Percentiles rank a stretch among this genome's conserved stretches.
These are phyloP conservation scores for Otis tarda DNA, from an alignment of 2,113 vertebrate genomes.

Conservation along the genomic window DNA sequence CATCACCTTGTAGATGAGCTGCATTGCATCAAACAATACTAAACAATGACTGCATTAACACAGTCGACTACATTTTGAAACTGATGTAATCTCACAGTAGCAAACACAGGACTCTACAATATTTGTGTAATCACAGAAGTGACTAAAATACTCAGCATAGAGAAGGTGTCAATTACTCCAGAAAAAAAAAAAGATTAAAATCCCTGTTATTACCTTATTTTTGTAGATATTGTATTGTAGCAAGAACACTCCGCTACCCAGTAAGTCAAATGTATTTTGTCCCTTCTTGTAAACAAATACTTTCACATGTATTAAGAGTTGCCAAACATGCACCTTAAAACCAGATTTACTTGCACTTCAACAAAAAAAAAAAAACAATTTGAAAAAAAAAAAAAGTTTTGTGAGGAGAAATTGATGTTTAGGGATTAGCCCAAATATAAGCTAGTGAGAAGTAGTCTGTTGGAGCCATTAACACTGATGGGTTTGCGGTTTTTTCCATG, in stretches of 20 bases:
- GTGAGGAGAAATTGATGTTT: slow-evolving; percentile 10
- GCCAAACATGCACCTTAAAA: slow-evolving; percentile 9
- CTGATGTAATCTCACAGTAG: neutral
- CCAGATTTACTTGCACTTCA: slow-evolving; percentile 26
- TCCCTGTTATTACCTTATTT: neutral
- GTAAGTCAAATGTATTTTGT: neutral
- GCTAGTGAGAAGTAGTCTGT: neutral
- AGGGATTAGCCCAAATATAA: neutral
- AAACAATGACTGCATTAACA: neutral
- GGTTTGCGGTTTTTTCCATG: neutral
- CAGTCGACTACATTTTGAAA: neutral
- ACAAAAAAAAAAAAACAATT: neutral
- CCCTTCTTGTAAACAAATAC: neutral
- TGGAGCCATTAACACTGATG: neutral
- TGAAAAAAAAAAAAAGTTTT: neutral
- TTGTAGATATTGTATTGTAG: neutral
- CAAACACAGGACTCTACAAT: neutral
- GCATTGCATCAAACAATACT: neutral
- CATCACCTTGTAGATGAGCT: neutral
- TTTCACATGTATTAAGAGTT: neutral
- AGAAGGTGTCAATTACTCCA: neutral
- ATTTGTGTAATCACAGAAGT: neutral
- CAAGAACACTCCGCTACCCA: neutral
- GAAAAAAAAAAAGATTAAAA: neutral
- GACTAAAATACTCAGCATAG: neutral